Percentiles rank a stretch among this genome's conserved stretches.
Conservation (phyloP, 2,888 invertebrate genomes). For the Drosophila subsilvestris region DNA sequence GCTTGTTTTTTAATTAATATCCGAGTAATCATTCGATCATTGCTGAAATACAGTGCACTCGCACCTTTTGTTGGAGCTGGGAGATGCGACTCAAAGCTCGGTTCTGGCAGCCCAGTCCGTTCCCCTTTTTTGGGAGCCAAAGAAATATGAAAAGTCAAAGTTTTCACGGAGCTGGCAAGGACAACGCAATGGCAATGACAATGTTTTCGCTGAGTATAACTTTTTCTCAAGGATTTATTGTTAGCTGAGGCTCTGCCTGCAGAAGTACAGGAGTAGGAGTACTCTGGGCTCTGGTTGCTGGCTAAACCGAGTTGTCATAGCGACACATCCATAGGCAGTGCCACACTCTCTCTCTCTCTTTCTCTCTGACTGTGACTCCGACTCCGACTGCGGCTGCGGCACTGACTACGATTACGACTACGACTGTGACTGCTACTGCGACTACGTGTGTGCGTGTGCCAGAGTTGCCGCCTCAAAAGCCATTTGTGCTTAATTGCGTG, state of each 20-base stretch:
- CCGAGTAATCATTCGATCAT: background rate
- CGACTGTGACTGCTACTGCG: conserved; percentile 11
- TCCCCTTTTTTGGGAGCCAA: conserved; percentile 8
- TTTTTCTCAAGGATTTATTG: conserved; percentile 77
- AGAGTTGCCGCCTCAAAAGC: conserved; percentile 73
- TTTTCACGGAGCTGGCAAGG: conserved; percentile 56
- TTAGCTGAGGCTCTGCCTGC: conserved; percentile 23
- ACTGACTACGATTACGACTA: conserved; percentile 20
- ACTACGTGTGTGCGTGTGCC: conserved; percentile 37
- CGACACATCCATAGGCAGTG: conserved; percentile 58
- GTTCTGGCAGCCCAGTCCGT: background rate
- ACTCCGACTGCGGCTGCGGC: background rate
- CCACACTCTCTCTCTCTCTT: background rate
- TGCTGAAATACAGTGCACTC: background rate
- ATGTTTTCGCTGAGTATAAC: conserved; percentile 74
- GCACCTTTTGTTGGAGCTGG: background rate
- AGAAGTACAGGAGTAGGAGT: background rate
- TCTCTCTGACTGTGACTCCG: no score
- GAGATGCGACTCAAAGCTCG: background rate
- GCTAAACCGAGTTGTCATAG: conserved; percentile 66
- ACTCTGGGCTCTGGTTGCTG: conserved; percentile 33
- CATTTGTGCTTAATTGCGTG: conserved; percentile 84
- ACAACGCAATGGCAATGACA: conserved; percentile 58
- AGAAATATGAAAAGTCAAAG: conserved; percentile 45
- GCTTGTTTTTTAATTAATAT: no score